Percentiles rank a stretch among this genome's conserved stretches.
phyloP scores from a whole-genome alignment of 2,113 vertebrate species.

The Gopherus evgoodei region DNA sequence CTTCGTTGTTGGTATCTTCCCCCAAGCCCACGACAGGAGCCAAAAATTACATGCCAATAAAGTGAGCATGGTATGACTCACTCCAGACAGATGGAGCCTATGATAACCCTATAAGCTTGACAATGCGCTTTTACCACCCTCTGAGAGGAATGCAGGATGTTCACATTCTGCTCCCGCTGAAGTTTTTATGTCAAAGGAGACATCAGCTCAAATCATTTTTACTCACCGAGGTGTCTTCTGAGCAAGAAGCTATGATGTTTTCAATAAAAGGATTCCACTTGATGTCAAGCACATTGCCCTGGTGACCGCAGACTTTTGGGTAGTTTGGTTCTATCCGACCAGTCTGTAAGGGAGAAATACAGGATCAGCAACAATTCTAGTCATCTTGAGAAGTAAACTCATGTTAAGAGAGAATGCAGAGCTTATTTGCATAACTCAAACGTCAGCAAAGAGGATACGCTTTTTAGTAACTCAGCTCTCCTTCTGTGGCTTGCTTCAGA shows the following conservation, averaged over 20 bases:
- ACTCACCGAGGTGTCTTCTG: slow-evolving; percentile 95
- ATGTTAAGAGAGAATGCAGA: neutral
- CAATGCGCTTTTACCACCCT: neutral
- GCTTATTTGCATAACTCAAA: neutral
- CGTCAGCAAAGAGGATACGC: neutral
- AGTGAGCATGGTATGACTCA: neutral
- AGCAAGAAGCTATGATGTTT: slow-evolving; percentile 96
- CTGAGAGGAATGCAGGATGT: rapidly evolving
- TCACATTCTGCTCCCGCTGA: neutral
- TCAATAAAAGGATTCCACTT: slow-evolving; percentile 99
- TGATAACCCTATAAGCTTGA: neutral
- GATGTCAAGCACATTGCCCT: slow-evolving; percentile 97
- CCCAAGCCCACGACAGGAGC: too few species aligned
- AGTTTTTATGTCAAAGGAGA: neutral
- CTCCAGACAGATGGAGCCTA: neutral
- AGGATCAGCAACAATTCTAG: neutral
- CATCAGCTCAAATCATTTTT: rapidly evolving
- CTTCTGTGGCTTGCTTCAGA: neutral
- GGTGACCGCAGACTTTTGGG: slow-evolving; percentile 96
- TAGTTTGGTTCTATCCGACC: slow-evolving; percentile 94
- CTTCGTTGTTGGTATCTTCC: neutral
- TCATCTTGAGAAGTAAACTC: neutral
- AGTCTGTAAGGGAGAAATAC: slow-evolving; percentile 63
- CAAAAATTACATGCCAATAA: neutral
- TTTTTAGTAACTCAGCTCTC: neutral